phyloP scores from a whole-genome alignment of 2,888 invertebrate genomes.

The Tanytarsus gracilentus region DNA sequence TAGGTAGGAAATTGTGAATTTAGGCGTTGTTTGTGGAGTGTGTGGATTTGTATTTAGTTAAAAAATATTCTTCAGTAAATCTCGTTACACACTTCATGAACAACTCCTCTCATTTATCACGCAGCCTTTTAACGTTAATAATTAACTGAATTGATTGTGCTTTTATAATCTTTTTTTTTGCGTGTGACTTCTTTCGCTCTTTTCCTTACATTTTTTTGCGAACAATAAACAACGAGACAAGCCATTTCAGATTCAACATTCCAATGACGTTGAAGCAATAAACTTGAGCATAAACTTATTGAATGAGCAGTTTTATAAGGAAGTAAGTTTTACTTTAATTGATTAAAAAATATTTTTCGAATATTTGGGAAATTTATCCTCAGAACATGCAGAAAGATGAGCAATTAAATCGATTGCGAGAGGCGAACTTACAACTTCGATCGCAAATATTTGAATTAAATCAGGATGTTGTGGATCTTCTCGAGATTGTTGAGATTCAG shows the following conservation, averaged over 20 bases:
- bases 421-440: constrained; percentile 25
- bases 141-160: too few species aligned
- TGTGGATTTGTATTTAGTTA: too few species aligned
- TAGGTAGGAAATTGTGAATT: too few species aligned
- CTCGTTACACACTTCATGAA: too few species aligned
- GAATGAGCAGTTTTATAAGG: constrained; percentile 13
- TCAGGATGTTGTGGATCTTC: constrained; percentile 9
- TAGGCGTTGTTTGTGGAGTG: too few species aligned
- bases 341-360: not conserved
- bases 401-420: constrained; percentile 13
- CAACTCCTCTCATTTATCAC: too few species aligned
- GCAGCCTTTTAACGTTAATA: too few species aligned
- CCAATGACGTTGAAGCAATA: constrained; percentile 11
- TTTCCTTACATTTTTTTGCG: not conserved
- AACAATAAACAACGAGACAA: not conserved
- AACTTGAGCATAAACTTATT: constrained; percentile 5
- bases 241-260: constrained; percentile 11
- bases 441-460: constrained; percentile 16
- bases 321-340: constrained; percentile 16
- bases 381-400: constrained; percentile 26
- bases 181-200: too few species aligned
- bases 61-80: too few species aligned
- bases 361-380: not conserved
- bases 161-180: too few species aligned
- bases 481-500: constrained; percentile 17